Evolutionary conservation across 1,140 invertebrate species (phyloP), one percentile per base, ranked within the genome.

Genomic region (Gonatopus flavifemur): DNA sequence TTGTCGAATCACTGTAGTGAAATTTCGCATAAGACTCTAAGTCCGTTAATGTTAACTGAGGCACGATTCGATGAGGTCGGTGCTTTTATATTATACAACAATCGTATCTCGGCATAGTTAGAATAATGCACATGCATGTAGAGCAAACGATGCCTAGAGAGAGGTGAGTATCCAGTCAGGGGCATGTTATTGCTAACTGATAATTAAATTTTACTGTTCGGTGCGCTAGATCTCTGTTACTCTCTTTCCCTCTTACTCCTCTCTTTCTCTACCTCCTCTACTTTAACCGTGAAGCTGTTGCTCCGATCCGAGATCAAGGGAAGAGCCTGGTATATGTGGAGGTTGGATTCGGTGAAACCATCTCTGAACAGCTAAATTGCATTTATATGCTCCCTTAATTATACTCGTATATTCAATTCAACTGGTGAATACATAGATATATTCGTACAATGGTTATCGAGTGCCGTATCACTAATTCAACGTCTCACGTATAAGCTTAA

Each of bases 131-230:
- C 39, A 31, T 42, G 31, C 21, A 7, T 54, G 39, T 46, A 43
- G 30, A 35, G n/a, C 18, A 3, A 33, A 6, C 44, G 32, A 54
- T 41, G 20, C 15, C 20, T 13, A 16, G 37, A 21, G 22, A 44
- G 25, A 49, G 39, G 33, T 28, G 52, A 55, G 22, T 47, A 56
- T 39, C 31, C 37, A 16, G 20, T 5, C 43, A 21, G 31, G 49
- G 28, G 24, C 53, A 48, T 46, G 49, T 59, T 59, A 59, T 52
- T 57, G 54, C 49, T 44, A 49, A 38, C 49, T 49, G 49, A 59
- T 59, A 59, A 59, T 59, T 59, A 53, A 57, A 56, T 57, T 49
- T 57, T 58, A 58, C 15, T 58, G 52, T 50, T 58, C 16, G 21
- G 16, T 25, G 33, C 25, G 24, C 21, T 28, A 13, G 24, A n/a